Evolutionary conservation across 2,797 vertebrate species (phyloP), one percentile per base, ranked within the genome.

Genomic region (Dicrostonyx torquatus): DNA sequence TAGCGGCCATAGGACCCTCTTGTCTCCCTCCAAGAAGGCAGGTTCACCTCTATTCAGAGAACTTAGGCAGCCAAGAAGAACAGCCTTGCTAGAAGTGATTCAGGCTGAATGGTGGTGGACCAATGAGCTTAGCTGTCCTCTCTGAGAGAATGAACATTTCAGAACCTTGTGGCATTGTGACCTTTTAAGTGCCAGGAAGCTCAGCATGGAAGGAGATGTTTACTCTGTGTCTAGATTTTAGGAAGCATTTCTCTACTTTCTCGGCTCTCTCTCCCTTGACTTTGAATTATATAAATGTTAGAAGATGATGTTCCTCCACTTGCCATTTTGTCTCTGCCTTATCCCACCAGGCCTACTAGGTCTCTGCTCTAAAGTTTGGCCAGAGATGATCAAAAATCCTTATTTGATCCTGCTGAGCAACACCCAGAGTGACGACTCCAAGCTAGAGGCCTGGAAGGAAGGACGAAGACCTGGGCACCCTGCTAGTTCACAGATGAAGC

Each of bases 331-430:
- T 68, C 72, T 90, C 84, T 93, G 62, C 80, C 85, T 82, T 78
- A 50, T 72, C 40, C 55, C 5, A 58, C 73, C 8, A 45, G 26
- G 6, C 86, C 75, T 70, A 60, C 55, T 34, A 83, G 90, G 60
- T 50, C 80, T 83, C 43, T 94, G 40, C 87, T 92, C 45, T 58
- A 37, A 93, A 85, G 89, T 89, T 43, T 78, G 45, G 43, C 64
- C 85, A 89, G 68, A 95, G 29, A 75, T 79, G 73, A 76, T 60
- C 83, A 48, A 43, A 55, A 89, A 68, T 80, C 22, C 5, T 68
- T 37, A 94, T 80, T 60, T 14, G 53, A 86, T 83, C 85, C 55
- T n/a, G 76, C 48, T 2, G 26, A 75, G 76, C 53, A 94, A 24
- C 40, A 79, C 15, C 22, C 20, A 60, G 80, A 89, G 87, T 78